phyloP scores from a whole-genome alignment of 2,888 invertebrate genomes.

The Mycogona germanica region DNA sequence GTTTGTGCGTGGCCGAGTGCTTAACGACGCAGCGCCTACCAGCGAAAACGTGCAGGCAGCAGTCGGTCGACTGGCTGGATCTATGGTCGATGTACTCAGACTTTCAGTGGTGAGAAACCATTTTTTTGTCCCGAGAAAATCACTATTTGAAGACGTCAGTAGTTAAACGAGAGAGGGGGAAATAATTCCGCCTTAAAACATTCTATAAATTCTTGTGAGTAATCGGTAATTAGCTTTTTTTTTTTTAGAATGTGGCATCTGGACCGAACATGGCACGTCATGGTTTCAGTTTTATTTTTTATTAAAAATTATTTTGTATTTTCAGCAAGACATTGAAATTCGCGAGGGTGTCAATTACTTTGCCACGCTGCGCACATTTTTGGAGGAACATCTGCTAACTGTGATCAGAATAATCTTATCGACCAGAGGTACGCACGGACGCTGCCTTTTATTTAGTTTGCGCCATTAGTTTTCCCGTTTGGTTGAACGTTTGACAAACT shows the following conservation, averaged over 20 bases:
- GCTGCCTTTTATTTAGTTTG: neutral
- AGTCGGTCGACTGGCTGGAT: constrained; percentile 30
- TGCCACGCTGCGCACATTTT: constrained; percentile 34
- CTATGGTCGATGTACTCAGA: constrained; percentile 26
- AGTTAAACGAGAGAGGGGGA: no score
- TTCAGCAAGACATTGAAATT: constrained; percentile 30
- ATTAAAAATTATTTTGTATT: no score
- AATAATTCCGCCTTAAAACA: no score
- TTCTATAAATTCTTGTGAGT: neutral
- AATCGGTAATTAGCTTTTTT: neutral
- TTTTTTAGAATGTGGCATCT: no score
- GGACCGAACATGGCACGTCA: no score
- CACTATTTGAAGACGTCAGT: no score
- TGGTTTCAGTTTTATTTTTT: no score
- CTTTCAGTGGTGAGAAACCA: constrained; percentile 37
- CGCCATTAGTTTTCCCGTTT: neutral
- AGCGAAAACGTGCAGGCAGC: constrained; percentile 36
- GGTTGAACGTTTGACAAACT: no score
- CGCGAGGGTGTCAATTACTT: constrained; percentile 35
- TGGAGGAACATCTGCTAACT: constrained; percentile 30
- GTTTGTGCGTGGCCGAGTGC: constrained; percentile 38
- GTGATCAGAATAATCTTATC: constrained; percentile 31
- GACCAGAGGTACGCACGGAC: constrained; percentile 24
- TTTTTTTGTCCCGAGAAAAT: no score
- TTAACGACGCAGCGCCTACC: constrained; percentile 35